A percentile compares a stretch with the other conserved stretches of the same genome.
Evolutionary conservation across 53 echinoderm and acorn worm species (phyloP).

Genomic region (Apostichopus leukothele): DNA sequence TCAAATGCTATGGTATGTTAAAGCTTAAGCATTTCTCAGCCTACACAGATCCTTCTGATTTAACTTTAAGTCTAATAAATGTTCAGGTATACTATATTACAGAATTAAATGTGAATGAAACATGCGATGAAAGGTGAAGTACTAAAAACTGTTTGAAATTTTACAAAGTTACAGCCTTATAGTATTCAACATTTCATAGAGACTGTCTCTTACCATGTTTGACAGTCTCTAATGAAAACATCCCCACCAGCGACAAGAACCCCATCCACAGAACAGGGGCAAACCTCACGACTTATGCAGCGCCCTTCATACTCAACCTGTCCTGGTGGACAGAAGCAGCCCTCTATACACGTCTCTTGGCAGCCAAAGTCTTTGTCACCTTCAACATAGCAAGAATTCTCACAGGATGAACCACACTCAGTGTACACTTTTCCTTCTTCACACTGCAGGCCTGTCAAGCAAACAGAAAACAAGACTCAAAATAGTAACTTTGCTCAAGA

Average conservation of each 20-base stretch:
- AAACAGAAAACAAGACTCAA: not conserved
- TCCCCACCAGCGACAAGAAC: constrained; percentile 26
- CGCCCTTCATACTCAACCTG: constrained; percentile 46
- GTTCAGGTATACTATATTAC: constrained; percentile 10
- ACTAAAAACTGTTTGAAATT: too few species aligned
- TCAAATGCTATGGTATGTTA: too few species aligned
- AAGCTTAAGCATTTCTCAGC: too few species aligned
- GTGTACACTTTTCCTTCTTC: constrained; percentile 67
- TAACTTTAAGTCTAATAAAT: too few species aligned
- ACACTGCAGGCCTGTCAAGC: constrained; percentile 73
- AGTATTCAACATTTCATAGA: not conserved
- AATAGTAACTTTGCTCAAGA: too few species aligned
- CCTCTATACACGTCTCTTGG: constrained; percentile 71
- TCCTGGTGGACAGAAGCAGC: constrained; percentile 72
- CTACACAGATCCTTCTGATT: too few species aligned
- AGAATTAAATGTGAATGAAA: not conserved
- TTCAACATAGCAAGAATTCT: constrained; percentile 53
- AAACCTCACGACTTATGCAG: constrained; percentile 51
- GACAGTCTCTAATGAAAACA: constrained; percentile 57
- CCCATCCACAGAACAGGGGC: constrained; percentile 62
- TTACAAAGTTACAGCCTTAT: too few species aligned
- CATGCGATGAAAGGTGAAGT: not conserved
- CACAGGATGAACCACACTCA: constrained; percentile 63
- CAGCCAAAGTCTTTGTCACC: constrained; percentile 15
- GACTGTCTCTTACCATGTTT: constrained; percentile 61